Evolutionary conservation across 2,113 vertebrate genomes (phyloP).

Genomic region (Prochilodus magdalenae): DNA sequence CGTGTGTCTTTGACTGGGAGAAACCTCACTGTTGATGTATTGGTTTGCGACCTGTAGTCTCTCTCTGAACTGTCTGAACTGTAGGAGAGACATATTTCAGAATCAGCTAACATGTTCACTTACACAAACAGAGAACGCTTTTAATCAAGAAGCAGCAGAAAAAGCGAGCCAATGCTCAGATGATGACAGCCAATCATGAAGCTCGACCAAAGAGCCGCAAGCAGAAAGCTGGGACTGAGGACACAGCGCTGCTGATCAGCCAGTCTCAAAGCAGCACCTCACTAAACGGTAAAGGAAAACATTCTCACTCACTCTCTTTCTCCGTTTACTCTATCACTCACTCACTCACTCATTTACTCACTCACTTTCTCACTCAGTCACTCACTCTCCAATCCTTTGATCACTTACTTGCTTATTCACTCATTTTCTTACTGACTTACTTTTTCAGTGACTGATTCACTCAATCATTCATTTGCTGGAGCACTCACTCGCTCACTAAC

Average conservation of each 20-base stretch:
- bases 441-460: no score
- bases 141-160: conserved; percentile 80
- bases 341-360: neutral
- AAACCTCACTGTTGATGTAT: no score
- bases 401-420: no score
- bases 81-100: neutral
- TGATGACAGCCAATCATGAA: conserved; percentile 77
- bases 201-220: conserved; percentile 69
- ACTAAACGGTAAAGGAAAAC: conserved; percentile 65
- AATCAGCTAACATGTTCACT: conserved; percentile 1
- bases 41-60: no score
- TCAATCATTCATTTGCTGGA: no score
- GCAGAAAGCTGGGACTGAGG: conserved; percentile 69
- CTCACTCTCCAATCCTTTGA: no score
- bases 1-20: no score
- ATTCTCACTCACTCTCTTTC: neutral
- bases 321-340: no score
- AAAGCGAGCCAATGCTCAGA: conserved; percentile 74
- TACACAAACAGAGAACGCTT: conserved; percentile 67
- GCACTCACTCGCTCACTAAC: no score
- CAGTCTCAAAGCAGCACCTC: conserved; percentile 76
- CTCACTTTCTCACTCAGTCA: neutral
- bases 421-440: no score
- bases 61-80: no score
- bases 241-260: conserved; percentile 73